Evolutionary conservation across 92 coral and sea anemone genomes (phyloP), one percentile per base, ranked within the genome.

Genomic region (Paramuricea clavata): DNA sequence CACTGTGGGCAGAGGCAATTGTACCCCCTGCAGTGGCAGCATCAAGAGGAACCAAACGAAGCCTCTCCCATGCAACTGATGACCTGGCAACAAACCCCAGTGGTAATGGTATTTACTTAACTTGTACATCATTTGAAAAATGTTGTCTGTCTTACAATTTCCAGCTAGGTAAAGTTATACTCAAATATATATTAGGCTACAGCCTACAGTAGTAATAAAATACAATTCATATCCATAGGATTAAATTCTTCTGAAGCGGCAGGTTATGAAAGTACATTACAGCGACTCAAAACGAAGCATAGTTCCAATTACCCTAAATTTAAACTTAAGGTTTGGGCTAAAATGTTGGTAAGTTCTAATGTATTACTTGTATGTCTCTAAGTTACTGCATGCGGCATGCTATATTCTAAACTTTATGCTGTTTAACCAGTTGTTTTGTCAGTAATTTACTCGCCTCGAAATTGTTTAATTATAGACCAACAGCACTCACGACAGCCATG

Each of bases 281-380:
- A 21, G 21, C 15, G 32, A 10, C 21, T 69, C 17, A 31, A n/a
- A 31, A 28, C 19, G 11, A 72, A 39, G 16, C 78, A 72, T 42
- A 56, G 27, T 0, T 6, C 26, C 10, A 56, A 72, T 72, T 16
- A 1, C n/a, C 26, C 78, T 39, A 56, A 72, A 39, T 72, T 72
- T 39, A 72, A 72, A 47, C 78, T 72, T 25, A 72, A 27, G 39
- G 78, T 72, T 39, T 72, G 78, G 54, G 78, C 78, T 12, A 72
- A 72, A 72, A 72, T 72, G 78, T 27, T 72, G 78, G 56, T 72
- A 72, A 72, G n/a, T 9, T 73, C 79, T 16, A 42, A 12, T 11
- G 49, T 8, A 23, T 26, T 32, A 43, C 7, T 73, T 47, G n/a
- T n/a, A n/a, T n/a, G n/a, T n/a, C n/a, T n/a, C n/a, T 36, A 34